phyloP scores from a whole-genome alignment of 2,888 invertebrate species.

The Pristionchus japonicus region DNA sequence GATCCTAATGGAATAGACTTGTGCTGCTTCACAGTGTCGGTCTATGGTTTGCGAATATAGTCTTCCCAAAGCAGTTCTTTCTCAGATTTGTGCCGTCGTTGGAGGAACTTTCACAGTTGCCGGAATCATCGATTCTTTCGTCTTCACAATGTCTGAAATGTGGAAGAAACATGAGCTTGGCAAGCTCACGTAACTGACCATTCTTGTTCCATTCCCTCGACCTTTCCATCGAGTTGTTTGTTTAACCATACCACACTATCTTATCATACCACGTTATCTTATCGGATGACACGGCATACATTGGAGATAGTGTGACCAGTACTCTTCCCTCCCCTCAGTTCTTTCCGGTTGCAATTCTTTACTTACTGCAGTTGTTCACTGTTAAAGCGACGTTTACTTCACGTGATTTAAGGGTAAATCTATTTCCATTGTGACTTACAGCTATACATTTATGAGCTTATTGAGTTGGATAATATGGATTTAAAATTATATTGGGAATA shows the following conservation, averaged over 20 bases:
- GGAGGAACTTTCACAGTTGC: slow-evolving; percentile 81
- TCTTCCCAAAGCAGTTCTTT: too few species aligned
- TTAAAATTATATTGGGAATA: neutral
- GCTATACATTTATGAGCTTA: neutral
- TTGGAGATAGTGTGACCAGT: neutral
- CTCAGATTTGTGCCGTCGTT: slow-evolving; percentile 80
- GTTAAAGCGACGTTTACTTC: slow-evolving; percentile 18
- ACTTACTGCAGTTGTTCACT: slow-evolving; percentile 15
- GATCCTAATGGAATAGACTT: too few species aligned
- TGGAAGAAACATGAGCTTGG: slow-evolving; percentile 80
- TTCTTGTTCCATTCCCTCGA: too few species aligned
- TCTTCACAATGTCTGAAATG: slow-evolving; percentile 80
- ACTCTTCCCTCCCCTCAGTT: neutral
- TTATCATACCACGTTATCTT: too few species aligned
- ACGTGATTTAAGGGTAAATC: neutral
- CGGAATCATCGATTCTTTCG: slow-evolving; percentile 79
- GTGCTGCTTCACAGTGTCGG: too few species aligned
- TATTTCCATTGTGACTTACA: slow-evolving; percentile 11
- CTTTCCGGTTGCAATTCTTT: neutral
- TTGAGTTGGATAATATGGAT: neutral
- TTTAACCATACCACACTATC: too few species aligned
- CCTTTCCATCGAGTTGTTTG: too few species aligned
- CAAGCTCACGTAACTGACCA: slow-evolving; percentile 78
- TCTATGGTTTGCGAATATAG: too few species aligned
- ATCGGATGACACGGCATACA: too few species aligned